Evolutionary conservation across 2,797 vertebrate genomes (phyloP).

Genomic region (Channallabes apus): DNA sequence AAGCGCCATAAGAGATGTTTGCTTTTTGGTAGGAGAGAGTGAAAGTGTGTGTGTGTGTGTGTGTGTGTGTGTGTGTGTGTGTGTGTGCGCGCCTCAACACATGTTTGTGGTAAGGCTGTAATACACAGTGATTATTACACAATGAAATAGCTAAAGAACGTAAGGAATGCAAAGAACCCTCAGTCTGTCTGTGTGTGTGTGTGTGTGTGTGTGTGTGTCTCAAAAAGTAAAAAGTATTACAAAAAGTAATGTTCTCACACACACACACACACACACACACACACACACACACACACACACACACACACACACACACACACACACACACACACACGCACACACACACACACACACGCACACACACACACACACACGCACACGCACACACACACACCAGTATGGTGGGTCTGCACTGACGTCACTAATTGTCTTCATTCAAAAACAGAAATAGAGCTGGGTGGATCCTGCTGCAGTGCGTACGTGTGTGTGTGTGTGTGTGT

Average conservation of each 20-base stretch:
- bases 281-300: no score
- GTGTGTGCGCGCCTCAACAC: neutral
- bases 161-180: neutral
- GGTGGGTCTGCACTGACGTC: neutral
- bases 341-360: no score
- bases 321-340: no score
- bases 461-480: neutral
- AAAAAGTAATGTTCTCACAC: no score
- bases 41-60: no score
- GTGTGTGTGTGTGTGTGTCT: neutral
- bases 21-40: no score
- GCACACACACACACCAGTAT: neutral
- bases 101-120: neutral
- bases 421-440: constrained; percentile 9
- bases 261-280: no score
- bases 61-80: neutral
- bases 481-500: neutral
- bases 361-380: constrained; percentile 16
- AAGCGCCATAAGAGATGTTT: no score
- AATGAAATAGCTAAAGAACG: neutral
- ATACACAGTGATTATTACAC: neutral
- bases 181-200: neutral
- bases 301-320: no score
- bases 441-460: constrained; percentile 6
- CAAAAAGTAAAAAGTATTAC: no score